phyloP scores from a whole-genome alignment of 2,113 vertebrate species.

The Proteles cristata region DNA sequence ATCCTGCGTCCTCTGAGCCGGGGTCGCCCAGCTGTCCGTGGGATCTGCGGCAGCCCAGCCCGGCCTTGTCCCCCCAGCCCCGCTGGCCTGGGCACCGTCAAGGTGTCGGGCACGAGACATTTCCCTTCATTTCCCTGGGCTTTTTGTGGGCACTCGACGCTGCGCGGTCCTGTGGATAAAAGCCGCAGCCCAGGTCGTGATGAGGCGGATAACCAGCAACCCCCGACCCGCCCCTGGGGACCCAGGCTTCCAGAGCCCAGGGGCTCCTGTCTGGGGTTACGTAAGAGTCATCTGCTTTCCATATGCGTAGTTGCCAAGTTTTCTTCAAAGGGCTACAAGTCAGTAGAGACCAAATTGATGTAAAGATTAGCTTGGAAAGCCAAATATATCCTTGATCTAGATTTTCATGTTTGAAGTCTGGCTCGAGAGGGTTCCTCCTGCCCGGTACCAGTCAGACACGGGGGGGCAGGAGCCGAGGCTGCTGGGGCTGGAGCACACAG shows the following conservation, averaged over 20 bases:
- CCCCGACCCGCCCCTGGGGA: background rate
- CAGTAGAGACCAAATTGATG: slow-evolving; percentile 46
- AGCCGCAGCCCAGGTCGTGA: accelerated
- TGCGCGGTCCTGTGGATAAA: background rate
- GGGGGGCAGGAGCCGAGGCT: background rate
- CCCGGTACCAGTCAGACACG: background rate
- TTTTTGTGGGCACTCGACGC: background rate
- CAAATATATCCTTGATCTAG: slow-evolving; percentile 67
- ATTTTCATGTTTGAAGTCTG: slow-evolving; percentile 48
- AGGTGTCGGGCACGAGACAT: background rate
- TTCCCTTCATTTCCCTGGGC: background rate
- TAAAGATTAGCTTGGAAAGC: slow-evolving; percentile 57
- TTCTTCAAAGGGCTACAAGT: slow-evolving; percentile 72
- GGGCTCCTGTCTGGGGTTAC: background rate
- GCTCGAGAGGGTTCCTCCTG: slow-evolving; percentile 32
- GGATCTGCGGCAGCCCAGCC: accelerated
- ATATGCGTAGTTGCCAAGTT: background rate
- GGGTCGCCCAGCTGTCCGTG: accelerated
- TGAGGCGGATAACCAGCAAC: accelerated
- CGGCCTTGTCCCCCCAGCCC: accelerated
- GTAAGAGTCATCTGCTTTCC: slow-evolving; percentile 40
- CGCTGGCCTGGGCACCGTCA: accelerated
- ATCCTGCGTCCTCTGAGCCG: background rate
- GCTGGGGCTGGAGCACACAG: background rate
- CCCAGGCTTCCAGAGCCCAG: background rate